A percentile compares a stretch with the other conserved stretches of the same genome.
Evolutionary conservation across 2,888 invertebrate genomes (phyloP).

Genomic region (Oscheius sp.): DNA sequence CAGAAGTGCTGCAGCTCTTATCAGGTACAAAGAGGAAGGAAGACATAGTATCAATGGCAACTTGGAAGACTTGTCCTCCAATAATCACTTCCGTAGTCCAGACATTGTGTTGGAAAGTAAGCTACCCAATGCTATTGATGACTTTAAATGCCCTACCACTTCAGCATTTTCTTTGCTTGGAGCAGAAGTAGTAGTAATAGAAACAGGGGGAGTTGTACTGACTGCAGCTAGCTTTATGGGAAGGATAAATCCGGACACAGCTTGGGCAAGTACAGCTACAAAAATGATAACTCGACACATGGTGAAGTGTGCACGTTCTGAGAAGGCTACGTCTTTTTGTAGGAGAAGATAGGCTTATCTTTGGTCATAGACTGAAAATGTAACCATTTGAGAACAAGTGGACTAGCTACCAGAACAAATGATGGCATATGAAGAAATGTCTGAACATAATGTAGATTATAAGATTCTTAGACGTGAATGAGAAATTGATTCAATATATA

Average conservation of each 20-base stretch:
- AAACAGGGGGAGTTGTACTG: not conserved
- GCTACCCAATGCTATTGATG: not conserved
- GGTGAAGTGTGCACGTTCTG: too few relatives aligned
- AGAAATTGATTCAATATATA: too few relatives aligned
- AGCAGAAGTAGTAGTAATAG: not conserved
- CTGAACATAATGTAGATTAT: too few relatives aligned
- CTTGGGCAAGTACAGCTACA: not conserved
- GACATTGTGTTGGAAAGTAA: not conserved
- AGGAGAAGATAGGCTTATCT: not conserved
- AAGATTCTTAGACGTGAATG: too few relatives aligned
- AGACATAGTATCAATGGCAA: conserved; percentile 14
- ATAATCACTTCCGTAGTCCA: conserved; percentile 18
- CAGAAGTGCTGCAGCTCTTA: not conserved
- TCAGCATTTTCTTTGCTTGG: not conserved
- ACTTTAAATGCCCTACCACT: not conserved
- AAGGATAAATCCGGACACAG: not conserved
- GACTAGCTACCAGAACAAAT: too few relatives aligned
- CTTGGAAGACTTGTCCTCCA: conserved; percentile 16
- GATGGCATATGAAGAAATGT: too few relatives aligned
- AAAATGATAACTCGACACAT: conserved; percentile 5
- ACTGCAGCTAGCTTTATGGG: not conserved
- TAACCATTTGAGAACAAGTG: too few relatives aligned
- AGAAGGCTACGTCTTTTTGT: conserved; percentile 9
- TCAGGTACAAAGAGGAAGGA: conserved; percentile 24
- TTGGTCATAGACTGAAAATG: too few relatives aligned